Evolutionary conservation across 2,888 invertebrate genomes (phyloP).

Genomic region (Neoitamus cyanurus): DNA sequence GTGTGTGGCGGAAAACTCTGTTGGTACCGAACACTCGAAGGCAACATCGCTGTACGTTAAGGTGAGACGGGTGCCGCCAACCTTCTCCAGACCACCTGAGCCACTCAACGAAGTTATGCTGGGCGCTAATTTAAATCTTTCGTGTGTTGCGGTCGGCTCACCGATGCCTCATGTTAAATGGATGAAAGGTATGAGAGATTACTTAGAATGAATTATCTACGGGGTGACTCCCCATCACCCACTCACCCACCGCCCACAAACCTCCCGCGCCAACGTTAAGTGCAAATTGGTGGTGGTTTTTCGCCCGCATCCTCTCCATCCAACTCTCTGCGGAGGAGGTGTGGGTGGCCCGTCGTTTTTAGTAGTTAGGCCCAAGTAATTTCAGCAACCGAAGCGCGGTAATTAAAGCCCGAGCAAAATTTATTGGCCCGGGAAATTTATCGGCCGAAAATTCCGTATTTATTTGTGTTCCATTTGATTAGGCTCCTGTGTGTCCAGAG

Average conservation of each 20-base stretch:
- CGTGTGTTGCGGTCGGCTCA: slow-evolving; percentile 97
- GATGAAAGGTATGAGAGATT: slow-evolving; percentile 74
- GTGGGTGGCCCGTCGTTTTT: background rate
- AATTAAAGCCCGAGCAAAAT: slow-evolving; percentile 21
- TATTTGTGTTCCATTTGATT: slow-evolving; percentile 37
- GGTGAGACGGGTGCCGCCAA: slow-evolving; percentile 95
- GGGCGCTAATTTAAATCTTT: slow-evolving; percentile 90
- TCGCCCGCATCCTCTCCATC: background rate
- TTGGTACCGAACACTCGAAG: slow-evolving; percentile 93
- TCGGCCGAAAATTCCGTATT: slow-evolving; percentile 31
- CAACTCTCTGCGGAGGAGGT: background rate
- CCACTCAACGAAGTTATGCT: slow-evolving; percentile 89
- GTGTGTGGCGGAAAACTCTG: slow-evolving; percentile 93
- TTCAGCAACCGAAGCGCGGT: background rate
- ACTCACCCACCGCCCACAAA: background rate
- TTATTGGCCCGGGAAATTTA: slow-evolving; percentile 22
- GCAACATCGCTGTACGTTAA: slow-evolving; percentile 91
- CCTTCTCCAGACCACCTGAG: slow-evolving; percentile 93
- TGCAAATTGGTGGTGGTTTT: background rate
- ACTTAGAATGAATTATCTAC: slow-evolving; percentile 19
- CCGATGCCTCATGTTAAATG: slow-evolving; percentile 98
- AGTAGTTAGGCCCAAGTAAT: slow-evolving; percentile 16
- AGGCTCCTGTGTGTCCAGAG: background rate
- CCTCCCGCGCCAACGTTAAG: background rate
- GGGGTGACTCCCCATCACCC: background rate